Evolutionary conservation across 2,113 vertebrate species (phyloP), one percentile per base, ranked within the genome.

Genomic region (Tachuris rubrigastra): DNA sequence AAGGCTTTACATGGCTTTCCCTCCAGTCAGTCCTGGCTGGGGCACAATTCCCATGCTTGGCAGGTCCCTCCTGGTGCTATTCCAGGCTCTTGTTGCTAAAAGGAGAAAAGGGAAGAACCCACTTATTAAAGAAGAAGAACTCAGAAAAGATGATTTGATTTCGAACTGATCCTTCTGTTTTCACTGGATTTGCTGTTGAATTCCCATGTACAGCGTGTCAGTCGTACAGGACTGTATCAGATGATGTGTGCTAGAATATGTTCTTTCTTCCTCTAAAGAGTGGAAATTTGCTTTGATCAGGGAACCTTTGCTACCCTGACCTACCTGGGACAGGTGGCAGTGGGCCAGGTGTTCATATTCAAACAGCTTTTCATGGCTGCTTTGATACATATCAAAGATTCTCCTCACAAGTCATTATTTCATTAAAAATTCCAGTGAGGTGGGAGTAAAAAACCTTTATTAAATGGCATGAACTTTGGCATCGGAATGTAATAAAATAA

Each of bases 381-480:
- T 89, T 82, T 77, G 80, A 19, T 83, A 9, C 2, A 3, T 55
- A 69, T 73, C 55, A 58, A 59, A 47, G 59, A 83, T 90, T 81
- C 85, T 83, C 65, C 92, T 77, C 88, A 86, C 31, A 69, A 82
- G 59, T 63, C 78, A 53, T 76, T 77, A 59, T 83, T 97, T 74
- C 56, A 69, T 81, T 52, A 81, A 39, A 81, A 86, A 37, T 76
- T 83, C 60, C 69, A 44, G 62, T 23, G 27, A 39, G 5, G 33
- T 75, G 35, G 67, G 74, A 66, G 30, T 85, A n/a, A 94, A 93
- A 79, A 20, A 3, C 25, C 49, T 65, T 78, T 93, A 92, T 94
- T 93, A 95, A 96, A 95, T 89, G 72, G 52, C 49, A 49, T 69
- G 86, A 79, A 83, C 69, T 87, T 90, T 77, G 80, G 67, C 6